Base-by-base conservation (phyloP, 2,888 invertebrate species). In the Melanchra persicariae region DNA sequence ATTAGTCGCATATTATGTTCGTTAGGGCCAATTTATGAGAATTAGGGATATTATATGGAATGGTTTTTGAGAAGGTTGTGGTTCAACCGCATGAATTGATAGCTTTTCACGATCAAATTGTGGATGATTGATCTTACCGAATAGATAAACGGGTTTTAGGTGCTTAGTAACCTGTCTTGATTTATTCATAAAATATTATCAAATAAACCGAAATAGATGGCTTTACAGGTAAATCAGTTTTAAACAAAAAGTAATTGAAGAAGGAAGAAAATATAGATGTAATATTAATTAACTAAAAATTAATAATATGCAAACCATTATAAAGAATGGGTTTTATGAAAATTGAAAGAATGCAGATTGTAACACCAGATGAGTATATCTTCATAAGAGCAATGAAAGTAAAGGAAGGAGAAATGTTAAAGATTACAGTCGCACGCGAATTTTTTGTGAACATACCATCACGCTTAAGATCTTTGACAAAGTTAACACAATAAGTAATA, bases 321-420 rank as follows among this genome's bases (percentile, higher is more conserved):
- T 19, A 45, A 19, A 45, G 6, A 43, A 64, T 51, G 1, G 1
- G 34, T 37, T 8, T 19, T 45, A 70, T 12, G 7, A 2, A 47
- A 43, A 60, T n/a, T 60, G 45, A 75, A 60, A 66, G 45, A 76
- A 66, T 60, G 45, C 5, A 52, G 49, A 55, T 57, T 12, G 19
- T 52, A 47, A 64, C 49, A 43, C 26, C 40, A 61, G 55, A 80
- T 49, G n/a, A n/a, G 12, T 24, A 19, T 49, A 60, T 40, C n/a
- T 49, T 9, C n/a, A 37, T 12, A 40, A 68, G 49, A 63, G 55
- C 17, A 77, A 66, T 78, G 65, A 78, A 79, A 78, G 73, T 78
- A 59, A 71, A 63, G 73, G 83, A 78, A 71, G 73, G 79, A 65
- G 83, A 82, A 82, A 82, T 72, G 70, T 60, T 54, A 40, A 40